These are phyloP conservation scores for Scytalopus superciliaris DNA, from an alignment of 2,113 vertebrate species.

Conservation along the genomic window DNA sequence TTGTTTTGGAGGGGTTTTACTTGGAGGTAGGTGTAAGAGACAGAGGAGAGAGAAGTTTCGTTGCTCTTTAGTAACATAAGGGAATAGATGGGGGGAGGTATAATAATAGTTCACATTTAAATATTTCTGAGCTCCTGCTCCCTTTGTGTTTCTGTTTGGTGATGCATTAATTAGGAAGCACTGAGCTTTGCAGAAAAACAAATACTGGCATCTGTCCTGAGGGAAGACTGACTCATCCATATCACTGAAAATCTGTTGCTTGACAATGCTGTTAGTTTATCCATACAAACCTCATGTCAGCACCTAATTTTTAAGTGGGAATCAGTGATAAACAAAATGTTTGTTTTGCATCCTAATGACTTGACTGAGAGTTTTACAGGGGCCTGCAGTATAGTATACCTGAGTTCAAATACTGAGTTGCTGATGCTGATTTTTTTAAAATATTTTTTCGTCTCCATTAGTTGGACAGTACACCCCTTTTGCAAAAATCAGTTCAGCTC, in stretches of 20 bases:
- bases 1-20: background rate
- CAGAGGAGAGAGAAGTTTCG: background rate
- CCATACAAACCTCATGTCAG: background rate
- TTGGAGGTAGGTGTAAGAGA: background rate
- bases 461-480: background rate
- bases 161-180: conserved; percentile 16
- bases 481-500: background rate
- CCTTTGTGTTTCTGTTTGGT: conserved; percentile 12
- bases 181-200: conserved; percentile 1
- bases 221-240: conserved; percentile 17
- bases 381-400: background rate
- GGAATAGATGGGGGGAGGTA: background rate
- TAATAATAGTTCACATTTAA: background rate
- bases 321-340: background rate
- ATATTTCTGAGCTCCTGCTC: conserved; percentile 23
- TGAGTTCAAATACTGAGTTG: background rate
- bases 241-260: conserved; percentile 28
- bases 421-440: background rate
- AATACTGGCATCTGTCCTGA: conserved; percentile 43
- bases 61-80: background rate
- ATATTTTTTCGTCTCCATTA: background rate
- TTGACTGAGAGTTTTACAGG: background rate
- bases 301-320: background rate
- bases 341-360: background rate
- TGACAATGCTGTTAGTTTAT: conserved; percentile 22